A percentile compares a stretch with the other conserved stretches of the same genome.
phyloP scores from a whole-genome alignment of 2,888 invertebrate species.

The Perdita meconis region DNA sequence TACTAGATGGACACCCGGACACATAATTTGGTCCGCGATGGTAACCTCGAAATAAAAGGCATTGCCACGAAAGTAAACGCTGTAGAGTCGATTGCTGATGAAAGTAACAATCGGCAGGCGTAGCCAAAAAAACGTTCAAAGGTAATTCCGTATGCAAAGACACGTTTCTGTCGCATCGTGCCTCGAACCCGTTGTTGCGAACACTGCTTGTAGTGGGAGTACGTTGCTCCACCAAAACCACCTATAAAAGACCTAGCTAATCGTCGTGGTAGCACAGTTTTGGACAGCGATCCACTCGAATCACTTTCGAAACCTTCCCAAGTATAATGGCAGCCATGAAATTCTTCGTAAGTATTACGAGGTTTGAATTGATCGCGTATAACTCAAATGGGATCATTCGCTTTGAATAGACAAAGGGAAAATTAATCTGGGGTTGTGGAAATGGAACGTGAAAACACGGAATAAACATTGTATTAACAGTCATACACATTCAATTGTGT shows the following conservation, averaged over 20 bases:
- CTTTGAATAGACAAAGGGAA: too few relatives aligned
- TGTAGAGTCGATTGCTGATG: conserved; percentile 3
- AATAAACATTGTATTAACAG: too few relatives aligned
- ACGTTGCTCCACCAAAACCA: conserved; percentile 53
- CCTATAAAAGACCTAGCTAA: conserved; percentile 76
- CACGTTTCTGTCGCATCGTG: conserved; percentile 48
- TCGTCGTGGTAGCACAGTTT: conserved; percentile 76
- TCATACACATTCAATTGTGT: too few relatives aligned
- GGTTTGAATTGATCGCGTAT: too few relatives aligned
- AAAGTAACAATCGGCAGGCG: conserved; percentile 56
- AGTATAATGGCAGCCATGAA: conserved; percentile 78
- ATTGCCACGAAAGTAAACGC: conserved; percentile 13
- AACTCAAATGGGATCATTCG: too few relatives aligned
- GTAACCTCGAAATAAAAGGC: background rate
- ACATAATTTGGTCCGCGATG: background rate
- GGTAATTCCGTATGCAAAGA: conserved; percentile 73
- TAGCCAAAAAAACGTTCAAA: conserved; percentile 62
- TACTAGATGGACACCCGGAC: too few relatives aligned
- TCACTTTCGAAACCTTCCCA: conserved; percentile 52
- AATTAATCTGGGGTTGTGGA: too few relatives aligned
- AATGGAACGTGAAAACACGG: too few relatives aligned
- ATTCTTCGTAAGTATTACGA: conserved; percentile 76
- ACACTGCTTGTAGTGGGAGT: conserved; percentile 55
- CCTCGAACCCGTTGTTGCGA: conserved; percentile 38
- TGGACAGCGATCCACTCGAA: conserved; percentile 66